These are phyloP conservation scores for Enoplosus armatus DNA, from an alignment of 2,797 vertebrate species.

Conservation along the genomic window DNA sequence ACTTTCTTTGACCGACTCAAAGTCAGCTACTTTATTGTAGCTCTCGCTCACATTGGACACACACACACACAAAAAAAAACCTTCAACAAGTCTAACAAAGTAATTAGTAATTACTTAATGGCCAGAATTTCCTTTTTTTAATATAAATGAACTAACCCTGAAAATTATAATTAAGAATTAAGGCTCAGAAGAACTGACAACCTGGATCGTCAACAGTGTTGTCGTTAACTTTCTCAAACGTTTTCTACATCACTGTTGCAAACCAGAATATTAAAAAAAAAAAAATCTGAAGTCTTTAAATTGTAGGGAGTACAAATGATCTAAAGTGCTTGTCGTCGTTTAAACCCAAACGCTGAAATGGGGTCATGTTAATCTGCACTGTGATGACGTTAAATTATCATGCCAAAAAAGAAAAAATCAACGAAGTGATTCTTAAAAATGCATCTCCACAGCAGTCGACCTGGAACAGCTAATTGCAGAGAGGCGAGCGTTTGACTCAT, in stretches of 20 bases:
- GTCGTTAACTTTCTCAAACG: not conserved
- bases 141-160: not conserved
- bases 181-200: not conserved
- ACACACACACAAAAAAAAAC: too few relatives aligned
- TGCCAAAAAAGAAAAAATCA: not conserved
- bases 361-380: slow-evolving; percentile 13
- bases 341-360: slow-evolving; percentile 14
- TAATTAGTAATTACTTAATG: too few relatives aligned
- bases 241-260: not conserved
- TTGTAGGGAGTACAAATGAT: not conserved
- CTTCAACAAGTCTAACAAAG: not conserved
- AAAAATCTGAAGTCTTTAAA: not conserved
- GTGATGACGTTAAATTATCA: slow-evolving; percentile 12
- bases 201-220: not conserved
- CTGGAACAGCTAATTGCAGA: slow-evolving; percentile 8
- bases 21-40: not conserved
- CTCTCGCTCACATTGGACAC: not conserved
- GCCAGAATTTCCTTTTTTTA: too few relatives aligned
- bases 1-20: slow-evolving; percentile 7
- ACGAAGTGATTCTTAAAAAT: slow-evolving; percentile 10
- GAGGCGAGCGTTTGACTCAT: slow-evolving; percentile 25
- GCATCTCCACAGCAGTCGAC: slow-evolving; percentile 24
- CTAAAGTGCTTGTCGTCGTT: not conserved
- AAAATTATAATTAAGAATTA: not conserved
- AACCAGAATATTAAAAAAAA: too few relatives aligned